Conservation (phyloP, 1,140 invertebrate species). For the Colletes latitarsis region DNA sequence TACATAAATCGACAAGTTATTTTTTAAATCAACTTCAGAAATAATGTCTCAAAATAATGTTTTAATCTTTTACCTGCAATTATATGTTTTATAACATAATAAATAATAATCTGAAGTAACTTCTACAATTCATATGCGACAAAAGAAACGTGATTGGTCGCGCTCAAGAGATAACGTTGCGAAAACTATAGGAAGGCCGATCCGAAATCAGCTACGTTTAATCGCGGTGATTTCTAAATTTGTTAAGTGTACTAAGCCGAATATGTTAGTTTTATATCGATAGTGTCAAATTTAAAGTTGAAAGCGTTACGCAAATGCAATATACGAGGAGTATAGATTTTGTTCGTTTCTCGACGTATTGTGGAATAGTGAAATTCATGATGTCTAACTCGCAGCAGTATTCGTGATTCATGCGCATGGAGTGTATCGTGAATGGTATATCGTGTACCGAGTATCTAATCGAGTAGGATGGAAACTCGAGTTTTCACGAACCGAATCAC, state of each 20-base stretch:
- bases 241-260: not conserved
- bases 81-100: too few relatives aligned
- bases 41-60: too few relatives aligned
- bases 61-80: too few relatives aligned
- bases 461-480: constrained; percentile 34
- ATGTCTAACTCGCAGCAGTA: constrained; percentile 19
- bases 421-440: constrained; percentile 30
- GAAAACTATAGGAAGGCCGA: not conserved
- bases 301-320: not conserved
- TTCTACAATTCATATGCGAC: not conserved
- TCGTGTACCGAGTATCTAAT: constrained; percentile 18
- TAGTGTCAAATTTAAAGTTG: not conserved
- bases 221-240: not conserved
- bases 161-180: not conserved
- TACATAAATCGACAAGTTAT: too few relatives aligned
- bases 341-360: not conserved
- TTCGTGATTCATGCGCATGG: constrained; percentile 40
- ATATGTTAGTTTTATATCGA: not conserved
- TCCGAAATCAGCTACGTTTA: not conserved
- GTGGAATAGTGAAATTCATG: not conserved
- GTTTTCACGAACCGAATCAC: constrained; percentile 27
- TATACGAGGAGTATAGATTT: not conserved
- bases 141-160: not conserved
- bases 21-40: too few relatives aligned
- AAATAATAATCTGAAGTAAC: too few relatives aligned